Evolutionary conservation across 2,113 vertebrate genomes (phyloP), one percentile per base, ranked within the genome.

Genomic region (Tenebrosternarchus preto): DNA sequence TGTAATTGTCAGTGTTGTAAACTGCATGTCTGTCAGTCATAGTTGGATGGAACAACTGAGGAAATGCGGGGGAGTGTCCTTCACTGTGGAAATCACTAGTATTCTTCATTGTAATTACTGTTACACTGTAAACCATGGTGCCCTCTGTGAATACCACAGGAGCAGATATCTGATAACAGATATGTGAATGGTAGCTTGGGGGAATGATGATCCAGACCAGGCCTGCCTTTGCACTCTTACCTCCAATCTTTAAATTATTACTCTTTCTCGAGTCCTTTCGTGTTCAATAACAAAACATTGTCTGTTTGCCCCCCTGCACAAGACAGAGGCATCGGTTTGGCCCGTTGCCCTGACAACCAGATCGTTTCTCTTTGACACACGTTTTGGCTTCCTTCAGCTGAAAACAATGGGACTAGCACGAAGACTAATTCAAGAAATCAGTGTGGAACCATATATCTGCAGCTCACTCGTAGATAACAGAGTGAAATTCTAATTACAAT

Each of bases 211-310:
- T 79, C 81, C 83, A 87, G 76, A 87, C 80, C 22, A 15, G 50
- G 83, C 71, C 81, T 85, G 78, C 80, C 78, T 68, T 76, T 88
- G 86, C 82, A 84, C 81, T 85, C 76, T 17, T 25, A 4, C 46
- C 61, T 80, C 69, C 64, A 43, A 57, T 73, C 24, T 60, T 76
- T 60, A 69, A 73, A 73, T 63, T 69, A 57, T 22, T 46, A 19
- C 46, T 76, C 57, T 70, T 71, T 57, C n/a, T 72, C 53, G 74
- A 63, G 39, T 84, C 76, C 59, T 31, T 46, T 56, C 9, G 11
- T 74, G 59, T 67, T 80, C 78, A 68, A 71, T 39, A 79, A 83
- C 55, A 64, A 84, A 84, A 73, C 43, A 22, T 1, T 77, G 20
- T 60, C 36, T 5, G 27, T 69, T 53, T 27, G 20, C 19, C 22